Percentiles rank a stretch among this genome's conserved stretches.
These are phyloP conservation scores for Cynocephalus volans DNA, from an alignment of 2,113 vertebrate species.

Conservation along the genomic window DNA sequence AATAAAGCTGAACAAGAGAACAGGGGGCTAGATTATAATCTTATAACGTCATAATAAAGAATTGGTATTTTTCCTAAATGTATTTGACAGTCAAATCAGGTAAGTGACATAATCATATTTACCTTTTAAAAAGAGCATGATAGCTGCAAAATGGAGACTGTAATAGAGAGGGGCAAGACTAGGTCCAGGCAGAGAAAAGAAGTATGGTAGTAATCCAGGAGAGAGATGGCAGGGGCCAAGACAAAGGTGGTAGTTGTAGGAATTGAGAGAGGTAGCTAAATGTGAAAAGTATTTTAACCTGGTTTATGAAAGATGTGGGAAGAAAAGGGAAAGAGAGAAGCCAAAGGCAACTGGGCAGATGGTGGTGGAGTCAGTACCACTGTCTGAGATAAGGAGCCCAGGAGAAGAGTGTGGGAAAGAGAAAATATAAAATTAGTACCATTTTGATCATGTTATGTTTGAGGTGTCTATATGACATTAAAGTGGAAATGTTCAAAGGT, in stretches of 20 bases:
- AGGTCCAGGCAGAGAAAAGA: background rate
- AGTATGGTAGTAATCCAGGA: background rate
- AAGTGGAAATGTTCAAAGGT: background rate
- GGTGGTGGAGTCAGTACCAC: background rate
- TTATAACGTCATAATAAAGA: background rate
- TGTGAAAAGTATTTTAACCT: slow-evolving; percentile 15
- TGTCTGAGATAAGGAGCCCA: background rate
- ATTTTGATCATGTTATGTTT: background rate
- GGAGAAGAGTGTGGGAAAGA: background rate
- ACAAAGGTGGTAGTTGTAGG: background rate
- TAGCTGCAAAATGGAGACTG: background rate
- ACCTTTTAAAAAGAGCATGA: slow-evolving; percentile 7
- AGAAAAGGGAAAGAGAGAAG: background rate
- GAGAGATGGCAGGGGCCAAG: background rate
- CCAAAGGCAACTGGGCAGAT: background rate
- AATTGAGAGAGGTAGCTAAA: background rate
- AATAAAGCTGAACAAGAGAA: slow-evolving; percentile 17
- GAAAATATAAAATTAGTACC: slow-evolving; percentile 14
- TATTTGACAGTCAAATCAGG: slow-evolving; percentile 19
- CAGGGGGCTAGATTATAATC: background rate
- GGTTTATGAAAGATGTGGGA: background rate
- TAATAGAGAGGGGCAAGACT: background rate
- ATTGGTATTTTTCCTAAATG: background rate
- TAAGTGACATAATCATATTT: background rate
- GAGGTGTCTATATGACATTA: background rate